phyloP scores from a whole-genome alignment of 2,888 invertebrate species.

The Coleophora flavipennella region DNA sequence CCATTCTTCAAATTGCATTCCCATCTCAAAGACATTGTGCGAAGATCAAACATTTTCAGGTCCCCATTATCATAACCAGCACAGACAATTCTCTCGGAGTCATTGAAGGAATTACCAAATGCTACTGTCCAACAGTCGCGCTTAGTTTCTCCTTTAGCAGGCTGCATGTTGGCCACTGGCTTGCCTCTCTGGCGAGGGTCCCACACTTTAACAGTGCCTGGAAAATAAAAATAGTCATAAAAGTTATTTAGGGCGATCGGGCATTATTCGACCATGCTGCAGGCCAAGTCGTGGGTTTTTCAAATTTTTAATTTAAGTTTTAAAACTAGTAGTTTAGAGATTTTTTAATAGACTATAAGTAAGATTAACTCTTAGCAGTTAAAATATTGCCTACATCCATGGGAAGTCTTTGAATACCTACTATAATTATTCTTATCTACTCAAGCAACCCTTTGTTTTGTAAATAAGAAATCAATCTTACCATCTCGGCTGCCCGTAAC shows the following conservation, averaged over 20 bases:
- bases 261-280: too few relatives aligned
- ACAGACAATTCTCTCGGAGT: slow-evolving; percentile 86
- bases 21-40: slow-evolving; percentile 88
- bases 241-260: too few relatives aligned
- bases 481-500: slow-evolving; percentile 96
- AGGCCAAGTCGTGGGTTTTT: too few relatives aligned
- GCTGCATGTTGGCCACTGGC: slow-evolving; percentile 92
- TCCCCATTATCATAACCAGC: slow-evolving; percentile 98
- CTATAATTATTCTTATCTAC: too few relatives aligned
- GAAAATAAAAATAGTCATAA: slow-evolving; percentile 2
- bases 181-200: slow-evolving; percentile 90
- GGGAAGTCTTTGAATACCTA: too few relatives aligned
- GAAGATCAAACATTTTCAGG: slow-evolving; percentile 92
- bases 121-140: slow-evolving; percentile 96
- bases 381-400: too few relatives aligned
- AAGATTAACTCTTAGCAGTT: too few relatives aligned
- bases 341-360: too few relatives aligned
- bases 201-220: slow-evolving; percentile 94
- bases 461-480: too few relatives aligned
- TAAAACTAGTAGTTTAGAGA: too few relatives aligned
- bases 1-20: slow-evolving; percentile 95
- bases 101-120: slow-evolving; percentile 92
- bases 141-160: slow-evolving; percentile 76
- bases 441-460: too few relatives aligned
- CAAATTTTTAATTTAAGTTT: too few relatives aligned